phyloP scores from a whole-genome alignment of 2,113 vertebrate genomes.

The Shinisaurus crocodilurus region DNA sequence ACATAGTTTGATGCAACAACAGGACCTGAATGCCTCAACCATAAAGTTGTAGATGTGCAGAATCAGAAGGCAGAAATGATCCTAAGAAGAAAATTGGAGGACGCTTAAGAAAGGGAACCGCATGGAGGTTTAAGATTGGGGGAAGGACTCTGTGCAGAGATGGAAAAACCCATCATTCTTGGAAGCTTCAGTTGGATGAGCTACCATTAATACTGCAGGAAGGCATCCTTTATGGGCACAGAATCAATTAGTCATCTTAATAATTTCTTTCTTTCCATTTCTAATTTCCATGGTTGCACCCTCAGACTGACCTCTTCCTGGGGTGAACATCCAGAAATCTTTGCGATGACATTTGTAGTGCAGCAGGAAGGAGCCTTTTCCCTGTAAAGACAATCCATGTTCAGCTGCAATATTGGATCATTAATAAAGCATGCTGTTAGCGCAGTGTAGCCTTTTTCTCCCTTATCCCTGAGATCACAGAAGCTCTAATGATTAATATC shows the following conservation, averaged over 20 bases:
- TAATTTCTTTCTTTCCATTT: neutral
- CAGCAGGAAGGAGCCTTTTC: constrained; percentile 39
- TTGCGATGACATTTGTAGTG: constrained; percentile 33
- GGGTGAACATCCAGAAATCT: constrained; percentile 11
- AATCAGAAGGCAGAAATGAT: neutral
- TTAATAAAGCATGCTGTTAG: constrained; percentile 48
- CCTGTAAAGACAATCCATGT: constrained; percentile 29
- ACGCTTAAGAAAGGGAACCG: neutral
- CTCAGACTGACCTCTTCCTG: neutral
- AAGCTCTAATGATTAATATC: constrained; percentile 1
- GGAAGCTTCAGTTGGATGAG: neutral
- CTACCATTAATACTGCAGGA: constrained; percentile 27
- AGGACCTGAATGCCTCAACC: no score
- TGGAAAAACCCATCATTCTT: constrained; percentile 27
- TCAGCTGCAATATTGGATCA: constrained; percentile 33
- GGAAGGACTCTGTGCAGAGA: neutral
- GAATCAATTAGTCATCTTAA: constrained; percentile 26
- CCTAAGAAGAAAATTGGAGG: neutral
- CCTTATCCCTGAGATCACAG: no score
- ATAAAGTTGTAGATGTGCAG: neutral
- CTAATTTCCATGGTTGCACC: constrained; percentile 25
- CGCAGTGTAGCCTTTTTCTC: no score
- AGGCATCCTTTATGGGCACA: constrained; percentile 37
- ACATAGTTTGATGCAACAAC: no score
- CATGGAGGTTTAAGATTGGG: neutral